Evolutionary conservation across 2,113 vertebrate genomes (phyloP), one percentile per base, ranked within the genome.

Genomic region (Leucopternis melanops): DNA sequence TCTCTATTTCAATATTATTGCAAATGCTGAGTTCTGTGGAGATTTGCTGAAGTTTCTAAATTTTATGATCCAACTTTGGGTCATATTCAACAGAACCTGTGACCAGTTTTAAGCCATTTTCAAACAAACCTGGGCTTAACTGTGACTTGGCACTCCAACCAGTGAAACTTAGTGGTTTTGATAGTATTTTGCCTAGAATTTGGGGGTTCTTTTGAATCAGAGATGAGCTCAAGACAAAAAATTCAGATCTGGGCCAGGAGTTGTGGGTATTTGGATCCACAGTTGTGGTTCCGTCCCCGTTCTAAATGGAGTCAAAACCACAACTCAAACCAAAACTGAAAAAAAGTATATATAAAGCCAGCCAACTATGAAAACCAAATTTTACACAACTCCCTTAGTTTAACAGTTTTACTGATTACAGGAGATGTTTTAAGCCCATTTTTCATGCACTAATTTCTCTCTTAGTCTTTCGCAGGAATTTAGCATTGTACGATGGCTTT

Each of bases 181-280:
- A 70, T 13, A 94, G 54, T 83, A 93, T 58, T 73, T 88, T 73
- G 25, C 42, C 45, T 21, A 91, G 40, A 94, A 78, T 92, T 72
- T 73, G 47, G 72, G 72, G n/a, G 40, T 49, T 82, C 70, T 84
- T 93, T 94, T 83, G 50, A 87, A 91, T 92, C 59, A 83, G n/a
- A 96, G 70, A 92, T 85, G 67, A 97, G 55, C 40, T 78, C 82
- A 89, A 71, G 50, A 90, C 74, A 62, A 97, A 96, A 87, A 94
- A 69, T 31, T 62, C 62, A 82, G 42, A 73, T 42, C 44, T 72
- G 25, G 29, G 62, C 77, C 93, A 93, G n/a, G 19, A 82, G 54
- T 38, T 85, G 70, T 81, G 86, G 52, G n/a, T 71, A 61, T 93
- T 74, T 85, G 42, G 52, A 92, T 90, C 19, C 50, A 61, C 15